Evolutionary conservation across 2,797 vertebrate species (phyloP).

Genomic region (Mormyrops boulengeri): DNA sequence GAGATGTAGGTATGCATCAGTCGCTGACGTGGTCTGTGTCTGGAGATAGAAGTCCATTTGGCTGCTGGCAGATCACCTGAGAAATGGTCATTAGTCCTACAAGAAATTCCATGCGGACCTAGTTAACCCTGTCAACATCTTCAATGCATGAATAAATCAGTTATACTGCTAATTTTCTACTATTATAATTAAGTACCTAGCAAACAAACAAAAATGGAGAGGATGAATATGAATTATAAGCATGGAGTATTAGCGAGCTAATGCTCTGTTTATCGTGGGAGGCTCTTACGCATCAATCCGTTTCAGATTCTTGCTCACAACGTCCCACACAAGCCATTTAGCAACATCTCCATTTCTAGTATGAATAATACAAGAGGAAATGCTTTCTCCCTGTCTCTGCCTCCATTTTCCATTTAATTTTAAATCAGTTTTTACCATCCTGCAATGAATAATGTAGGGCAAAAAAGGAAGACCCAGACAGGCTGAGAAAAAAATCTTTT

Average conservation of each 20-base stretch:
- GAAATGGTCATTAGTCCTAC: background rate
- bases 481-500: background rate
- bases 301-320: background rate
- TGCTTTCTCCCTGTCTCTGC: background rate
- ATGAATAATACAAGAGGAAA: slow-evolving; percentile 2
- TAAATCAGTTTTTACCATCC: background rate
- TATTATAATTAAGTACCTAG: background rate
- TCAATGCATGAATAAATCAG: background rate
- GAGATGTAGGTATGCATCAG: background rate
- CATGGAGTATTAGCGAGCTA: background rate
- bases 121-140: background rate
- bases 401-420: background rate
- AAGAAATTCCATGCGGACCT: background rate
- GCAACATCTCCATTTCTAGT: background rate
- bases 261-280: background rate
- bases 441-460: background rate
- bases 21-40: background rate
- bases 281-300: background rate
- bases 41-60: background rate
- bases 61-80: background rate
- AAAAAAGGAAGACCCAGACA: background rate
- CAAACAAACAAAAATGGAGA: background rate
- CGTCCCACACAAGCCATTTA: background rate
- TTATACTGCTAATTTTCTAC: background rate
- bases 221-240: background rate